Conservation (phyloP, 2,113 vertebrate genomes). For the Collichthys lucidus region DNA sequence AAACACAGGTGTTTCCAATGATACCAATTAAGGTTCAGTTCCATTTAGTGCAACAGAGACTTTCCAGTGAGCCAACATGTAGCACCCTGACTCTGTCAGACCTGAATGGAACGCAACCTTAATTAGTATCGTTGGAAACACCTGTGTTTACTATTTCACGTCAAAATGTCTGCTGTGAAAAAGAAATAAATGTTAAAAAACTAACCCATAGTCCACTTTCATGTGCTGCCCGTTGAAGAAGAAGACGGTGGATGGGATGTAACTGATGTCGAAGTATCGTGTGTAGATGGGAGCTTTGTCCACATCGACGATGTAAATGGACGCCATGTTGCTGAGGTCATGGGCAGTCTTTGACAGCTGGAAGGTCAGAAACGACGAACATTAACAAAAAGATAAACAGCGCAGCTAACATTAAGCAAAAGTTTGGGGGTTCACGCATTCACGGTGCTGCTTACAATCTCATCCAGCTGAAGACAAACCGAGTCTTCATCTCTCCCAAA, state of each 20-base stretch:
- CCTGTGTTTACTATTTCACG: no score
- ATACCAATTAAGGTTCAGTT: no score
- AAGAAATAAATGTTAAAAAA: no score
- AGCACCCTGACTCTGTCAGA: no score
- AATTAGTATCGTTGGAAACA: no score
- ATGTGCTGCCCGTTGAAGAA: conserved; percentile 99
- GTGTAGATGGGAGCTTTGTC: conserved; percentile 92
- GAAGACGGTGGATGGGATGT: conserved; percentile 97
- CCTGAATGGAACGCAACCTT: no score
- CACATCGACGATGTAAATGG: conserved; percentile 94
- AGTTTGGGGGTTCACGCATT: not conserved
- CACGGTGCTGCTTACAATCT: conserved; percentile 87
- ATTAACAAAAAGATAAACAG: conserved; percentile 11
- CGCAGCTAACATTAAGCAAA: rapidly evolving
- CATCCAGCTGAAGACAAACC: conserved; percentile 93
- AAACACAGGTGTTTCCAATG: no score
- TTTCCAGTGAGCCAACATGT: no score
- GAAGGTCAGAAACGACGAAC: not conserved
- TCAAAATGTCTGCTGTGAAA: not conserved
- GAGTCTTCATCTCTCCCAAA: conserved; percentile 94
- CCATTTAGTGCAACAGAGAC: no score
- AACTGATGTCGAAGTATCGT: conserved; percentile 97
- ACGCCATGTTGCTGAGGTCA: conserved; percentile 95
- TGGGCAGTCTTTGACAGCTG: conserved; percentile 95
- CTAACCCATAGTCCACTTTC: conserved; percentile 99